Percentiles rank a stretch among this genome's conserved stretches.
These are phyloP conservation scores for Camelus bactrianus DNA, from an alignment of 2,113 vertebrate species.

Conservation along the genomic window DNA sequence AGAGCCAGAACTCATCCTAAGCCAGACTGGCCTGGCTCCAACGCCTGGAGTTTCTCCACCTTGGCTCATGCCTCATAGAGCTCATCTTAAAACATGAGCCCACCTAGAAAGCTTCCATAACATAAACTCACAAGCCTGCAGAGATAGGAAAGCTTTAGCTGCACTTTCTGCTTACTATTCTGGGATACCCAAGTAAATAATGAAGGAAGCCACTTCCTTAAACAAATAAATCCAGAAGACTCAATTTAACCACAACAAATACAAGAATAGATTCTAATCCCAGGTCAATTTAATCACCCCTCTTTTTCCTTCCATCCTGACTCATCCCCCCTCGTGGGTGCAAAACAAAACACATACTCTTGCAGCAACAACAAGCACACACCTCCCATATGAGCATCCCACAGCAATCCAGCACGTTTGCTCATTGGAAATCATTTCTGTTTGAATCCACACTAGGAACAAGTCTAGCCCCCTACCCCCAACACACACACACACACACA, in stretches of 20 bases:
- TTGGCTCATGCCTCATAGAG: background rate
- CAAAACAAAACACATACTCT: background rate
- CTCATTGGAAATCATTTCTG: background rate
- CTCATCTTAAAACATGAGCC: background rate
- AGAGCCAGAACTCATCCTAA: background rate
- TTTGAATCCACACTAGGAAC: background rate
- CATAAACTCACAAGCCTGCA: background rate
- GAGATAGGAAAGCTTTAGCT: background rate
- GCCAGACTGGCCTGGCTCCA: background rate
- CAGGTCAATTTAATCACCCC: slow-evolving; percentile 11
- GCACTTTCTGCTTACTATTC: slow-evolving; percentile 31
- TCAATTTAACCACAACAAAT: background rate
- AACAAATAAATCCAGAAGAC: slow-evolving; percentile 70
- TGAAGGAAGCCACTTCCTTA: slow-evolving; percentile 51
- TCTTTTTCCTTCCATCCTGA: background rate
- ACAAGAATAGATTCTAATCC: slow-evolving; percentile 52
- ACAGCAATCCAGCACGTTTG: background rate
- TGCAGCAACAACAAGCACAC: background rate
- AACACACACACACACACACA: background rate
- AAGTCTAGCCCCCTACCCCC: no score
- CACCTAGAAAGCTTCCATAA: background rate
- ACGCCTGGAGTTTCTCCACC: no score
- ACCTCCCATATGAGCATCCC: fast-evolving
- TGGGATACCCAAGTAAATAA: slow-evolving; percentile 28
- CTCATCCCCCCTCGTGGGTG: slow-evolving; percentile 6